Percentiles rank a stretch among this genome's conserved stretches.
phyloP scores from a whole-genome alignment of 2,113 vertebrate species.

The Dascyllus trimaculatus region DNA sequence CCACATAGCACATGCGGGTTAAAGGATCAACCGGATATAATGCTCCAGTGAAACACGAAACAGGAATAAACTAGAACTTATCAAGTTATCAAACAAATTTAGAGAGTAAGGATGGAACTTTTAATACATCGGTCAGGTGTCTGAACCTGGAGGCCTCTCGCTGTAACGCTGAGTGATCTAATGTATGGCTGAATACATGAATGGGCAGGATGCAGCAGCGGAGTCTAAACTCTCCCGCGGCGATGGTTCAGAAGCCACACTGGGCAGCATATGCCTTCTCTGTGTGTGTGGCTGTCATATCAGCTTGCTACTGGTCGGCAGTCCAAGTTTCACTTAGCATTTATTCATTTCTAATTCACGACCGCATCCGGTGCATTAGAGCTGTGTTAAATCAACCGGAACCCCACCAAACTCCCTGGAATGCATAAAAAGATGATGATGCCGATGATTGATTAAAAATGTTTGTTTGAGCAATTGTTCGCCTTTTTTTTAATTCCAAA shows the following conservation, averaged over 20 bases:
- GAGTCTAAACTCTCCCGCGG: constrained; percentile 51
- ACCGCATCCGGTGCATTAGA: constrained; percentile 51
- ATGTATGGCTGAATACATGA: constrained; percentile 33
- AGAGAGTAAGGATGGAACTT: no score
- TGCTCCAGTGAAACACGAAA: no score
- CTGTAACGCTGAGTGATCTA: constrained; percentile 16
- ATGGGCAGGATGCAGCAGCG: constrained; percentile 4
- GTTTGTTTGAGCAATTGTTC: constrained; percentile 38
- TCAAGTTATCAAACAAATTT: no score
- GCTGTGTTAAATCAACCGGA: constrained; percentile 55
- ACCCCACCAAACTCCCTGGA: constrained; percentile 30
- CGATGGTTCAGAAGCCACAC: constrained; percentile 55
- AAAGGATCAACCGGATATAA: no score
- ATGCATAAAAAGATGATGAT: constrained; percentile 40
- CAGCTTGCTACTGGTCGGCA: constrained; percentile 72
- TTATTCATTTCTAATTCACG: constrained; percentile 71
- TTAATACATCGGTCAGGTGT: neutral
- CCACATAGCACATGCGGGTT: no score
- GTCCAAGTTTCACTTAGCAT: constrained; percentile 67
- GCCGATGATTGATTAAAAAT: constrained; percentile 43
- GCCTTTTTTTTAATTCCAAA: neutral
- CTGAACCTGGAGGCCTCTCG: neutral
- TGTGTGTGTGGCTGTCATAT: constrained; percentile 55
- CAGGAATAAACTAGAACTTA: no score
- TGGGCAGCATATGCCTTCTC: constrained; percentile 73